Evolutionary conservation across 1,140 invertebrate genomes (phyloP).

Genomic region (Bombus polaris): DNA sequence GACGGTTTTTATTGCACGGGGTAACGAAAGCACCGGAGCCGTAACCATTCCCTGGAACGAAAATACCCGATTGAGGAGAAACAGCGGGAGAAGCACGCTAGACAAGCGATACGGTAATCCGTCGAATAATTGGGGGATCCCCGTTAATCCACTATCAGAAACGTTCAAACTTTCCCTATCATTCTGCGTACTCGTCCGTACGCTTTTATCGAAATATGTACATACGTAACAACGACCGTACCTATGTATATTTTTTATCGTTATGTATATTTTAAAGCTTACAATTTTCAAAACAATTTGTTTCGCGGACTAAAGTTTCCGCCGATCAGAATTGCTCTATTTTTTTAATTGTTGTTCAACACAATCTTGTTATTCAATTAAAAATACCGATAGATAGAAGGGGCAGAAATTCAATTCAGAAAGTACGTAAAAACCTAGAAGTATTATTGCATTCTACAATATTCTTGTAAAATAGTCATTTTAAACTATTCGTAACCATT

Average conservation of each 20-base stretch:
- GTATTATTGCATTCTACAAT: background rate
- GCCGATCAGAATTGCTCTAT: background rate
- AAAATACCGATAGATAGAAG: background rate
- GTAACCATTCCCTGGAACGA: conserved; percentile 56
- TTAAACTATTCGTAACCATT: background rate
- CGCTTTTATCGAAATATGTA: background rate
- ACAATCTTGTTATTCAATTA: background rate
- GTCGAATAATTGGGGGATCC: conserved; percentile 67
- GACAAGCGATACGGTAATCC: conserved; percentile 67
- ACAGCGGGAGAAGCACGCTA: conserved; percentile 41
- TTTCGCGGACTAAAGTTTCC: background rate
- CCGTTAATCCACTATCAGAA: conserved; percentile 66
- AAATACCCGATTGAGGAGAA: conserved; percentile 52
- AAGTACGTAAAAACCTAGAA: background rate
- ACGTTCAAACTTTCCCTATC: conserved; percentile 54
- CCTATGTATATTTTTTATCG: background rate
- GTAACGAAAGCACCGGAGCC: conserved; percentile 14
- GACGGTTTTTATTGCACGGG: background rate
- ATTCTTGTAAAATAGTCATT: background rate
- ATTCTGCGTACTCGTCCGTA: conserved; percentile 4
- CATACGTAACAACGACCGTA: background rate
- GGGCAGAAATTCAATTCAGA: background rate
- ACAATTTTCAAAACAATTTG: background rate
- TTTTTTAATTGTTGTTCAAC: background rate
- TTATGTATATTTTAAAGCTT: background rate